Conservation (phyloP, 2,888 invertebrate genomes). For the Trypoxylon attenuatum region DNA sequence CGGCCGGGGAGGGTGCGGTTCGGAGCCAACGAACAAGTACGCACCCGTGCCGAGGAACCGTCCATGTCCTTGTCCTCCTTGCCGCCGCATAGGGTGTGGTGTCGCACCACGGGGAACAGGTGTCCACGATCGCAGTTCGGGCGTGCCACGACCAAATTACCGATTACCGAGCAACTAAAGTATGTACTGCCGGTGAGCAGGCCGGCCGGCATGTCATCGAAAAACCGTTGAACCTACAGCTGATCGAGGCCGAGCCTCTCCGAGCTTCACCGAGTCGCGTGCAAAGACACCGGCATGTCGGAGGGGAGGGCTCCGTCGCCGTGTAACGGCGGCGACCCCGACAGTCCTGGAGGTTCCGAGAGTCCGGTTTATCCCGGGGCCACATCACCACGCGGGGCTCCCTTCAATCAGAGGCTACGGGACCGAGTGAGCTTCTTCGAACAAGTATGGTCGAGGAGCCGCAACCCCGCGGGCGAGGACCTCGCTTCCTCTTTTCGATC, state of each 20-base stretch:
- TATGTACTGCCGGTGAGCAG: not conserved
- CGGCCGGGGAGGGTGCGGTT: too few relatives aligned
- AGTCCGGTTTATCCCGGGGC: conserved; percentile 69
- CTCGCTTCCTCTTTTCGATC: conserved; percentile 69
- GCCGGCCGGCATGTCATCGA: conserved; percentile 13
- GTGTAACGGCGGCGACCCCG: conserved; percentile 40
- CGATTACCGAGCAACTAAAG: not conserved
- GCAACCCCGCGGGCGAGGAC: conserved; percentile 67
- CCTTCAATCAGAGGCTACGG: too few relatives aligned
- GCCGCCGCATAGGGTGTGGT: conserved; percentile 49
- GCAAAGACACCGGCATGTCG: too few relatives aligned
- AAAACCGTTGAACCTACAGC: not conserved
- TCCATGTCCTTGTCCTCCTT: too few relatives aligned
- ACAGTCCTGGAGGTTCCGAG: conserved; percentile 46
- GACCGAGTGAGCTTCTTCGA: conserved; percentile 88
- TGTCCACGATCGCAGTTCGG: conserved; percentile 37
- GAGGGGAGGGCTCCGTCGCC: conserved; percentile 25
- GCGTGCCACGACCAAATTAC: conserved; percentile 19
- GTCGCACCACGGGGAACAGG: conserved; percentile 47
- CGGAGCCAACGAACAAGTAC: too few relatives aligned
- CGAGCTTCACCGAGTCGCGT: not conserved
- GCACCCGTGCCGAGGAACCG: too few relatives aligned
- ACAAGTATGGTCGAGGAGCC: conserved; percentile 82
- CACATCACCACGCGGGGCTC: conserved; percentile 72
- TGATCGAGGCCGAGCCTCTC: not conserved